A percentile compares a stretch with the other conserved stretches of the same genome.
Evolutionary conservation across 2,888 invertebrate species (phyloP).

Genomic region (Polymixis flavicincta): DNA sequence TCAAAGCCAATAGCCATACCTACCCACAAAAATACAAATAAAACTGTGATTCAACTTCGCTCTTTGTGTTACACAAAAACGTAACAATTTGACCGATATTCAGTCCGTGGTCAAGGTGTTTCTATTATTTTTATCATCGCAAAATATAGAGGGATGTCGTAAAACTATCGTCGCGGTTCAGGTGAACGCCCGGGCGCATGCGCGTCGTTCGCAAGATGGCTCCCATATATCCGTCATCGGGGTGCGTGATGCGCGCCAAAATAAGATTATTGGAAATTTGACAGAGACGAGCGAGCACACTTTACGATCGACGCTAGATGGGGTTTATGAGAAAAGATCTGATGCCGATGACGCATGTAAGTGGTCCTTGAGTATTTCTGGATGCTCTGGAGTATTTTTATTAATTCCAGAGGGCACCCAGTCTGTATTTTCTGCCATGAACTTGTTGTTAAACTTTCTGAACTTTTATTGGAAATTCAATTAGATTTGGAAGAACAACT

Average conservation of each 20-base stretch:
- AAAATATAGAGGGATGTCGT: conserved; percentile 82
- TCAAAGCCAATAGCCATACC: not conserved
- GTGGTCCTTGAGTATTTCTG: conserved; percentile 83
- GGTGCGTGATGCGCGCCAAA: conserved; percentile 89
- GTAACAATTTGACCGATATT: conserved; percentile 73
- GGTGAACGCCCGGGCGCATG: conserved; percentile 87
- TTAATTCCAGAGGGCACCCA: conserved; percentile 57
- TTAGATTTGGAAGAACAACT: not conserved
- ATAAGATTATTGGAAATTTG: conserved; percentile 90
- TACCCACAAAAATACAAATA: conserved; percentile 3
- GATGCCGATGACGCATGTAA: conserved; percentile 85
- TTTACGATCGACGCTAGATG: conserved; percentile 85
- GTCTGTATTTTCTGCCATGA: conserved; percentile 17
- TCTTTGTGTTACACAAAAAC: conserved; percentile 50
- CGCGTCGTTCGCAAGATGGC: conserved; percentile 86
- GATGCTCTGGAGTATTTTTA: conserved; percentile 72
- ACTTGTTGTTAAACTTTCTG: conserved; percentile 16
- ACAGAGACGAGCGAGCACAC: conserved; percentile 84
- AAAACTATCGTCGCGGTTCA: conserved; percentile 87
- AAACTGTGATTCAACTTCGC: conserved; percentile 24
- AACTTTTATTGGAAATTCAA: not conserved
- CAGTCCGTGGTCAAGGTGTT: conserved; percentile 82
- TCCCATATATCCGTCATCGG: conserved; percentile 88
- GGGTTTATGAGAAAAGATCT: conserved; percentile 78
- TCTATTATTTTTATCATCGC: conserved; percentile 85